These are phyloP conservation scores for Acanthococcus lagerstroemiae DNA, from an alignment of 2,888 invertebrate species.

Conservation along the genomic window DNA sequence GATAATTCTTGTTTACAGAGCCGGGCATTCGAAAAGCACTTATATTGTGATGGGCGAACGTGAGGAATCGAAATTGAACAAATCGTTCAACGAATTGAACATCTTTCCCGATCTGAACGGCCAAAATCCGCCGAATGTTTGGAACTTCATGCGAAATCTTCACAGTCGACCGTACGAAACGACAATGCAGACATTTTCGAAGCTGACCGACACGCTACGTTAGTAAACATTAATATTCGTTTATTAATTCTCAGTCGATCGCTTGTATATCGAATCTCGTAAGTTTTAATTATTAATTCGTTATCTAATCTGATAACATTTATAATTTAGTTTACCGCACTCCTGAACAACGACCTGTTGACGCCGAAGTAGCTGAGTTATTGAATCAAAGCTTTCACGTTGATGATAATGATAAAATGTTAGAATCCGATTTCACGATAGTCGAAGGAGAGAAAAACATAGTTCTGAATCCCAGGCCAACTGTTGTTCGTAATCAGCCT, in stretches of 20 bases:
- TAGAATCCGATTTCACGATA: constrained; percentile 31
- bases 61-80: constrained; percentile 32
- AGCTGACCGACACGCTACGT: constrained; percentile 66
- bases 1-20: neutral
- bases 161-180: constrained; percentile 68
- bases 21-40: constrained; percentile 10
- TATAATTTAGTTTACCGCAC: constrained; percentile 37
- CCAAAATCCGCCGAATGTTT: constrained; percentile 50
- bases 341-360: constrained; percentile 36
- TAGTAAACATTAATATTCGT: constrained; percentile 39
- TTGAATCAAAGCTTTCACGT: constrained; percentile 31
- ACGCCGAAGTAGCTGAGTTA: constrained; percentile 36
- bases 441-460: constrained; percentile 17
- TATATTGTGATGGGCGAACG: constrained; percentile 31
- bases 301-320: too few relatives aligned
- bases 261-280: neutral
- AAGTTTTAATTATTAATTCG: neutral
- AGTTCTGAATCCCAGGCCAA: constrained; percentile 54
- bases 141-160: constrained; percentile 52
- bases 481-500: constrained; percentile 59
- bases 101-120: constrained; percentile 58
- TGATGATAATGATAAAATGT: constrained; percentile 30
- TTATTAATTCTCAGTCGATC: too few relatives aligned
- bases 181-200: constrained; percentile 75
- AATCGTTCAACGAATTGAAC: constrained; percentile 52